Evolutionary conservation across 2,888 invertebrate genomes (phyloP), one percentile per base, ranked within the genome.

Genomic region (Platyscelio sp.): DNA sequence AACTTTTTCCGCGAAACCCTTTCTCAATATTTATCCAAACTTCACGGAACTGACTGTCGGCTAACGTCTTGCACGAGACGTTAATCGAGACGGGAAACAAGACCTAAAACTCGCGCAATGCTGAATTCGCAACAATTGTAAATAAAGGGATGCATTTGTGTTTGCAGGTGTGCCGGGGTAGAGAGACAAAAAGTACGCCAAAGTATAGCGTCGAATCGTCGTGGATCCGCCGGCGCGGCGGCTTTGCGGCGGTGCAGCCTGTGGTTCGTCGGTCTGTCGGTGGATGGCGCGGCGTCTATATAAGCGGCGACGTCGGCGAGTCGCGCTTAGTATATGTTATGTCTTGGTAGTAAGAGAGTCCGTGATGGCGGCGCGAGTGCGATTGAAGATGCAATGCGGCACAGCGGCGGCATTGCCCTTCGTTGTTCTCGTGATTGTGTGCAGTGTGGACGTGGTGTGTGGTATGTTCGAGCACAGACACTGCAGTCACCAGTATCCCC

Each of bases 401-500:
- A 91, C 86, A 63, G 83, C 89, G 83, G 88, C 87, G 76, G 71
- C 76, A 83, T 89, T 88, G 87, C 87, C 90, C 83, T 85, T 91
- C 72, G 81, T 90, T 82, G 86, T 92, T 85, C 87, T 93, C 83
- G 89, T 91, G 88, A 81, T 91, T 86, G 86, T 90, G 90, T 90
- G 88, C 87, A 84, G 90, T 90, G 89, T 90, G 82, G 89, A 89
- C 87, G 83, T 88, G 83, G 92, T 91, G 83, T 91, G 91, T 90
- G 93, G 90, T 74, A 85, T 93, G 90, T 92, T 93, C 88, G 92
- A 92, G 86, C 92, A 92, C 86, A 90, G 91, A 26, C 93, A 93
- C 56, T 96, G 96, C 93, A 95, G 94, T 65, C 96, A 96, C 89
- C 94, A 95, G 85, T 96, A 96, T 93, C 96, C 96, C 2, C 96